These are phyloP conservation scores for Takifugu flavidus DNA, from an alignment of 2,113 vertebrate genomes.

Conservation along the genomic window DNA sequence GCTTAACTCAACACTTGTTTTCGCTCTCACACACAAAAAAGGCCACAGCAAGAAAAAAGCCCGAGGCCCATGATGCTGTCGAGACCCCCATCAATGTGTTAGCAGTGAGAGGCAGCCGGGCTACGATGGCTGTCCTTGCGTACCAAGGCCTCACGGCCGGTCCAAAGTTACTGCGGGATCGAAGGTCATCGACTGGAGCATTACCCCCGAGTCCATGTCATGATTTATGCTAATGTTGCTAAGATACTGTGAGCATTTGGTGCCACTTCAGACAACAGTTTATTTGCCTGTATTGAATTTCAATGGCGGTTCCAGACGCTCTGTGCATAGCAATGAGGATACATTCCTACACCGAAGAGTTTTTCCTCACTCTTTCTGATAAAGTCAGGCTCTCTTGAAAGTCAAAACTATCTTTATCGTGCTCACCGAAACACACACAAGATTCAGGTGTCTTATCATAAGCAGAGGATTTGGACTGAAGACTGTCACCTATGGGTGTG, in stretches of 20 bases:
- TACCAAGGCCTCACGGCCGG: conserved; percentile 63
- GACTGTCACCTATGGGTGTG: conserved; percentile 23
- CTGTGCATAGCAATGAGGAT: background rate
- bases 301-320: conserved; percentile 21
- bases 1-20: conserved; percentile 32
- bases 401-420: conserved; percentile 8
- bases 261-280: conserved; percentile 16
- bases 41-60: conserved; percentile 45
- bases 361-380: background rate
- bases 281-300: conserved; percentile 13
- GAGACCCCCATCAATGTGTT: conserved; percentile 41
- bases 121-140: conserved; percentile 44
- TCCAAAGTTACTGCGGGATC: conserved; percentile 56
- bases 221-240: conserved; percentile 44
- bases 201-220: conserved; percentile 56
- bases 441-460: conserved; percentile 1
- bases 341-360: background rate
- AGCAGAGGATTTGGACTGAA: background rate
- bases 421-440: background rate
- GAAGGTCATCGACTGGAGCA: conserved; percentile 64
- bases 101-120: conserved; percentile 52
- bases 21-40: conserved; percentile 31
- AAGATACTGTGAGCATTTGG: conserved; percentile 22
- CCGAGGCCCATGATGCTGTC: conserved; percentile 47
- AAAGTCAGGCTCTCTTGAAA: background rate